phyloP scores from a whole-genome alignment of 2,888 invertebrate genomes.

The Parapristionchus giblindavisi region DNA sequence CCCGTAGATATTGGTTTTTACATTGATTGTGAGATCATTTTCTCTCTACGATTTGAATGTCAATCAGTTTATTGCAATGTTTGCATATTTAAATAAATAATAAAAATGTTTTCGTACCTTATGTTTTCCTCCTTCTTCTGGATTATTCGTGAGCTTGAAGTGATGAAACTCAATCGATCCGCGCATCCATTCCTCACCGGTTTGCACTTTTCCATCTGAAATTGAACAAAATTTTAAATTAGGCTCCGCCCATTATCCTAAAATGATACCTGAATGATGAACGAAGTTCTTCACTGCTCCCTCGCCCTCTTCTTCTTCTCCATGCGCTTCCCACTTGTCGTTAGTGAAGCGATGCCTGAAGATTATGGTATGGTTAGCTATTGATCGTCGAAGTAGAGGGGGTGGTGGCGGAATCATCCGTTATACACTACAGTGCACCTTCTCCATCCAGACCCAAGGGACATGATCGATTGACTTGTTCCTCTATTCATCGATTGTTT shows the following conservation, averaged over 20 bases:
- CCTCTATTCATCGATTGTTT: background rate
- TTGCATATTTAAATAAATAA: too few relatives aligned
- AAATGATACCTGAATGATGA: background rate
- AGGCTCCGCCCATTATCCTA: background rate
- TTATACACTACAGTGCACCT: too few relatives aligned
- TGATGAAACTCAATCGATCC: conserved; percentile 14
- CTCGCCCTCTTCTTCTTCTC: conserved; percentile 19
- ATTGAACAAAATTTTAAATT: background rate
- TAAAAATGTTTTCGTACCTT: conserved; percentile 19
- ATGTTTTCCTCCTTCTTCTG: conserved; percentile 3
- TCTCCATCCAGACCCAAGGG: background rate
- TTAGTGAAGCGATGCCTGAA: conserved; percentile 20
- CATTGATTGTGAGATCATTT: too few relatives aligned
- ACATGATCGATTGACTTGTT: background rate
- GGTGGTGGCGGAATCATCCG: too few relatives aligned
- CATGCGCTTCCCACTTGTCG: background rate
- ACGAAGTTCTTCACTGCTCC: background rate
- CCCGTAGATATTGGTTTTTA: too few relatives aligned
- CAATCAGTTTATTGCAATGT: too few relatives aligned
- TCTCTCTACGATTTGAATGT: too few relatives aligned
- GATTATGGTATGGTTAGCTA: too few relatives aligned
- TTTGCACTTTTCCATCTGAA: conserved; percentile 16
- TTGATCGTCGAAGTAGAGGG: too few relatives aligned
- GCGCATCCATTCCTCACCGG: conserved; percentile 26
- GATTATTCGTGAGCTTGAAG: conserved; percentile 31